Evolutionary conservation across 2,797 vertebrate species (phyloP), one percentile per base, ranked within the genome.

Genomic region (Phrynocephalus forsythii): DNA sequence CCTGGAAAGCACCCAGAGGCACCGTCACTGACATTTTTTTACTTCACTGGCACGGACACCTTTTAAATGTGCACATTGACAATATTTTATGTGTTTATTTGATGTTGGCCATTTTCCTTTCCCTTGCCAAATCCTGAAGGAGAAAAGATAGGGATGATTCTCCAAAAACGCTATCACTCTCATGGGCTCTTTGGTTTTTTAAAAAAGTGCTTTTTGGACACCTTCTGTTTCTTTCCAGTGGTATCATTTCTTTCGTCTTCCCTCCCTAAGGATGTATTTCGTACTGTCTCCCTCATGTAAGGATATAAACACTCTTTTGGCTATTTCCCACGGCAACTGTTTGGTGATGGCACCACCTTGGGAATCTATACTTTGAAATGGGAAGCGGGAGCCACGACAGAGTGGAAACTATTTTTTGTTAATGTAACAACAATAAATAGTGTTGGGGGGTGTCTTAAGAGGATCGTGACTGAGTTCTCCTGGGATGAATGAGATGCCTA

Each of bases 351-450:
- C 28, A 48, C 56, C 11, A 26, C n/a, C 79, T 82, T 86, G 85
- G 79, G 69, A 66, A 86, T 63, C 56, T 48, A 79, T 77, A 86
- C 77, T 44, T 13, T n/a, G 28, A 22, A 28, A 60, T 13, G 75
- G 30, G 79, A 63, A 50, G 71, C 11, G 22, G 80, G 38, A 50
- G 71, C 26, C 33, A 66, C 30, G 18, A 81, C 63, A 44, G 3
- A 63, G 52, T n/a, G 56, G 84, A 79, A 86, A 48, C 77, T 15
- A 63, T 72, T 44, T 80, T 66, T 72, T 33, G 63, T 48, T 9
- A 73, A 48, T 13, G 4, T 73, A 86, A 86, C 33, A 71, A 86
- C 56, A 73, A 66, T 86, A 86, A 86, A 86, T 72, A 71, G 5
- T 66, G 38, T 44, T 5, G 38, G 38, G 33, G 9, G 52, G 73